Evolutionary conservation across 1,140 invertebrate species (phyloP).

Genomic region (Drosophila sturtevanti): DNA sequence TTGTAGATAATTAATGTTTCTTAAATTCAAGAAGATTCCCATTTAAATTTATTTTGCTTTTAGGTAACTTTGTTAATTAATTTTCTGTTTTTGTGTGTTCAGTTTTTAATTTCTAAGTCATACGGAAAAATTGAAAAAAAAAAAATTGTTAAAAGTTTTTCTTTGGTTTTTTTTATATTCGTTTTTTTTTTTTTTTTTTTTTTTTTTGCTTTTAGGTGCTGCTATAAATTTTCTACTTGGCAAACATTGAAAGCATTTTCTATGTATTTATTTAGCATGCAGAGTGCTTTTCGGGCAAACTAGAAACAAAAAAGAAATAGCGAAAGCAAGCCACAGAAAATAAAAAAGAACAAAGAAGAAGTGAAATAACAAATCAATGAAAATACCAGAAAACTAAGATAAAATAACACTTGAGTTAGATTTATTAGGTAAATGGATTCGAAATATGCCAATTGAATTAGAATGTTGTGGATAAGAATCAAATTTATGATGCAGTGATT

Average conservation of each 20-base stretch:
- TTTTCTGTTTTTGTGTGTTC: slow-evolving; percentile 27
- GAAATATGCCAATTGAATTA: slow-evolving; percentile 6
- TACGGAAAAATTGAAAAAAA: slow-evolving; percentile 22
- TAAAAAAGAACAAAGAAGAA: slow-evolving; percentile 18
- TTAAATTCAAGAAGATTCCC: neutral
- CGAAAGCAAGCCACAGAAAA: slow-evolving; percentile 5
- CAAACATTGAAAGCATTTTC: slow-evolving; percentile 56
- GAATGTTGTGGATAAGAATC: slow-evolving; percentile 9
- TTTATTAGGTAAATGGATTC: slow-evolving; percentile 13
- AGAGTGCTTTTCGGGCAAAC: slow-evolving; percentile 60
- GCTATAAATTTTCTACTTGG: slow-evolving; percentile 41
- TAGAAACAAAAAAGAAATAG: slow-evolving; percentile 7
- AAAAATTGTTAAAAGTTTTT: slow-evolving; percentile 27
- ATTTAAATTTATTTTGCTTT: neutral
- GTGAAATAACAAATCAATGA: slow-evolving; percentile 27
- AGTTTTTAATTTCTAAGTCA: slow-evolving; percentile 27
- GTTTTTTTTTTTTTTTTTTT: neutral
- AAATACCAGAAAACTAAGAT: slow-evolving; percentile 36
- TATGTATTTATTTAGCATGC: slow-evolving; percentile 53
- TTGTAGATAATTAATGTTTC: neutral
- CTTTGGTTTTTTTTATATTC: neutral
- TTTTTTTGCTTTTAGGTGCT: slow-evolving; percentile 8
- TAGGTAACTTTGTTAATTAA: neutral
- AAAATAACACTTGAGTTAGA: slow-evolving; percentile 38
- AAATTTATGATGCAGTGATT: slow-evolving; percentile 23